A percentile compares a stretch with the other conserved stretches of the same genome.
Conservation (phyloP, 2,113 vertebrate species). For the Amazona guildingii region DNA sequence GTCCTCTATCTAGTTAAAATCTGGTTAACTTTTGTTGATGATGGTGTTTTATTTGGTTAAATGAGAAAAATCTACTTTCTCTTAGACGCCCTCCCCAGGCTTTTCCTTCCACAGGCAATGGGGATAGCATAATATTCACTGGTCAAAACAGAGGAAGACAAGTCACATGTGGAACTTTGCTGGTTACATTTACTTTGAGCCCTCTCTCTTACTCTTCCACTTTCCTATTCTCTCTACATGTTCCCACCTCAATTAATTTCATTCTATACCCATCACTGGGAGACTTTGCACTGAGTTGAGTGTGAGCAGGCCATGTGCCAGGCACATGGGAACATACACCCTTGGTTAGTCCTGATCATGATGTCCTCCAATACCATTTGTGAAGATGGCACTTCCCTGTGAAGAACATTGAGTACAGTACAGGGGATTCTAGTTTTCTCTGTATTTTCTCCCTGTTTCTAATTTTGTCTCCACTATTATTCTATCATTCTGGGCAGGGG, state of each 20-base stretch:
- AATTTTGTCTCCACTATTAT: neutral
- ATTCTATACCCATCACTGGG: neutral
- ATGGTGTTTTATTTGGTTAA: neutral
- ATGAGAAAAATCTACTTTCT: neutral
- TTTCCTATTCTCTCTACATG: rapidly evolving
- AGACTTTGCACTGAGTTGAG: neutral
- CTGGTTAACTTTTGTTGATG: neutral
- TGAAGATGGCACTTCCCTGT: neutral
- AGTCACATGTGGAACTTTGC: neutral
- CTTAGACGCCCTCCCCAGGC: neutral
- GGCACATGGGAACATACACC: rapidly evolving
- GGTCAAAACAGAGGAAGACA: neutral
- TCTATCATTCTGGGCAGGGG: neutral
- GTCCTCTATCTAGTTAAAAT: neutral
- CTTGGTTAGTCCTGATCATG: rapidly evolving
- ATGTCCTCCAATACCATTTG: neutral
- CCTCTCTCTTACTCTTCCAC: neutral
- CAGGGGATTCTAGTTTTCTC: neutral
- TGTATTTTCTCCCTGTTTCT: neutral
- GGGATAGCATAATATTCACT: neutral
- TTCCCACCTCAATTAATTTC: neutral
- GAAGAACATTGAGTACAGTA: neutral
- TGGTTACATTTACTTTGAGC: neutral
- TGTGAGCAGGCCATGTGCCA: rapidly evolving
- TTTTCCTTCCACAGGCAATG: neutral